Evolutionary conservation across 2,888 invertebrate genomes (phyloP).

Genomic region (Plagodis dolabraria): DNA sequence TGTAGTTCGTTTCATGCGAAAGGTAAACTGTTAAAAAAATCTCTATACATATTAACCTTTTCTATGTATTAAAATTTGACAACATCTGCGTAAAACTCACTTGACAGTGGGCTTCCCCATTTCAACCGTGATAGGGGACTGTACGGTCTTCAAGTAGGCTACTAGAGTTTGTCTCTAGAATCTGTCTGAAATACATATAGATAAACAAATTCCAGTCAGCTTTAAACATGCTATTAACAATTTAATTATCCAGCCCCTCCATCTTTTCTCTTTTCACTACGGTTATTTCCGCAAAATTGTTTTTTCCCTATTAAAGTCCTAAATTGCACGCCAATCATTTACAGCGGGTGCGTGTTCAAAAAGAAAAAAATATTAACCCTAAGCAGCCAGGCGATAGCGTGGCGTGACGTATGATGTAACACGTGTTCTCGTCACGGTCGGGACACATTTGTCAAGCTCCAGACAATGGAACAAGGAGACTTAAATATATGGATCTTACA

Average conservation of each 20-base stretch:
- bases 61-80: no score
- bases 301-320: constrained; percentile 17
- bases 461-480: constrained; percentile 11
- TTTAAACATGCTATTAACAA: no score
- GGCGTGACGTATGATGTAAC: constrained; percentile 37
- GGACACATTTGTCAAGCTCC: constrained; percentile 40
- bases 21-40: no score
- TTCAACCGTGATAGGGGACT: no score
- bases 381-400: constrained; percentile 17
- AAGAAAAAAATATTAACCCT: constrained; percentile 36
- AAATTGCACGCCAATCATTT: constrained; percentile 43
- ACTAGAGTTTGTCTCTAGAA: no score
- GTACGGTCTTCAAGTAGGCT: no score
- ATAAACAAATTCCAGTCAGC: no score
- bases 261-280: background rate
- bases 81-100: no score
- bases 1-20: no score
- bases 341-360: constrained; percentile 36
- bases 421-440: constrained; percentile 40
- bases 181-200: no score
- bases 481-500: background rate
- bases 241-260: background rate
- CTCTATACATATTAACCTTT: no score
- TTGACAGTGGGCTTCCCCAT: no score
- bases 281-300: constrained; percentile 2